Evolutionary conservation across 64 coral and sea anemone genomes (phyloP), one percentile per base, ranked within the genome.

Genomic region (Actinia equina): DNA sequence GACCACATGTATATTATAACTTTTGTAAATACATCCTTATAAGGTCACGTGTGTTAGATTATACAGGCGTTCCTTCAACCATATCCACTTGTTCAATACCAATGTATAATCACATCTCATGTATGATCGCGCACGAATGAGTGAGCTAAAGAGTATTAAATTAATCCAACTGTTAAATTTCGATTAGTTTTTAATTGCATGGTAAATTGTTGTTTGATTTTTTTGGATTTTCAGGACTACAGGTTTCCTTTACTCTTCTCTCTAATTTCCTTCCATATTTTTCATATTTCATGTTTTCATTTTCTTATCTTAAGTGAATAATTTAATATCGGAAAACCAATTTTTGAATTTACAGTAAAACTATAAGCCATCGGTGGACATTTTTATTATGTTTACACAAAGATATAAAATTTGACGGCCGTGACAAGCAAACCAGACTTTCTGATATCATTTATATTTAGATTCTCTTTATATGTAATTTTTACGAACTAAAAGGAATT

Each of bases 401-500:
- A 9, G 26, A 74, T 74, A 3, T 74, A 26, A 74, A 74, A 41
- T 10, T n/a, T 41, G 69, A 74, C 69, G 25, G 69, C 69, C 2
- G 26, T 30, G 69, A 65, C 62, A 10, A 65, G 6, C 62, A n/a
- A 37, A 30, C 27, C 69, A 74, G 23, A 74, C 69, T 42, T 0
- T 74, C n/a, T 27, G 3, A 74, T 14, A 74, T 27, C 22, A 74
- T 41, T 74, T 74, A 41, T 12, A 30, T 74, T 74, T 74, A 4
- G 69, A 30, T 74, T 74, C 25, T 25, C 12, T 74, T 74, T 30
- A 41, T 26, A 11, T 74, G n/a, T 74, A 6, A 74, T 41, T 74
- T 74, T 74, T 74, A 74, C 69, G 69, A 74, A 71, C n/a, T 71
- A 71, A 74, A 74, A 74, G 69, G 6, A 26, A 74, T 74, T 30